These are phyloP conservation scores for Drosophila sp. DNA, from an alignment of 1,140 invertebrate species.

Conservation along the genomic window DNA sequence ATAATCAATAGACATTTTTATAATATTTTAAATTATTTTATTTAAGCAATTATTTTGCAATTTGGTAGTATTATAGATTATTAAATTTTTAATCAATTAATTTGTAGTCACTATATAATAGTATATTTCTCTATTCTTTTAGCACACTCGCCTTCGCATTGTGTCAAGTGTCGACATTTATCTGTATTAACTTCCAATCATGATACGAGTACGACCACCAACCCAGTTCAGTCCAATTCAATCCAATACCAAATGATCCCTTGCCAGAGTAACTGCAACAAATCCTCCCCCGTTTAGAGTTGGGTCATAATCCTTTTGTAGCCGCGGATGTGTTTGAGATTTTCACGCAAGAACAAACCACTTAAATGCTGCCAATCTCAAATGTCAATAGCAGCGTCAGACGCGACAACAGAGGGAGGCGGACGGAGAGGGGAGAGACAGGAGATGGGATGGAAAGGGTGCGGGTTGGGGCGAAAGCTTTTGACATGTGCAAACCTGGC, in stretches of 20 bases:
- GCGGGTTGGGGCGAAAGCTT: slow-evolving; percentile 16
- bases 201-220: background rate
- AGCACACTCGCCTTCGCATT: background rate
- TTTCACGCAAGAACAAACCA: slow-evolving; percentile 77
- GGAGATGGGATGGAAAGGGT: background rate
- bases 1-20: too few relatives aligned
- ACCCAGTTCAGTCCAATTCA: background rate
- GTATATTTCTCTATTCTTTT: background rate
- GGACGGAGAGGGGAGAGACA: background rate
- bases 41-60: too few relatives aligned
- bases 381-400: slow-evolving; percentile 76
- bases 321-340: slow-evolving; percentile 59
- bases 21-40: too few relatives aligned
- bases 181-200: slow-evolving; percentile 4
- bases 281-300: slow-evolving; percentile 7
- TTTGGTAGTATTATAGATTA: too few relatives aligned
- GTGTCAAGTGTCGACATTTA: slow-evolving; percentile 13
- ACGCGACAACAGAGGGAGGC: background rate
- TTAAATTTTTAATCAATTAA: too few relatives aligned
- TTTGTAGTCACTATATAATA: too few relatives aligned
- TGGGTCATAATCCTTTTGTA: slow-evolving; percentile 73
- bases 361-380: slow-evolving; percentile 59
- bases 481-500: slow-evolving; percentile 58
- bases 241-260: background rate
- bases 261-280: background rate